Evolutionary conservation across 2,888 invertebrate species (phyloP).

Genomic region (Lasioglossum vierecki): DNA sequence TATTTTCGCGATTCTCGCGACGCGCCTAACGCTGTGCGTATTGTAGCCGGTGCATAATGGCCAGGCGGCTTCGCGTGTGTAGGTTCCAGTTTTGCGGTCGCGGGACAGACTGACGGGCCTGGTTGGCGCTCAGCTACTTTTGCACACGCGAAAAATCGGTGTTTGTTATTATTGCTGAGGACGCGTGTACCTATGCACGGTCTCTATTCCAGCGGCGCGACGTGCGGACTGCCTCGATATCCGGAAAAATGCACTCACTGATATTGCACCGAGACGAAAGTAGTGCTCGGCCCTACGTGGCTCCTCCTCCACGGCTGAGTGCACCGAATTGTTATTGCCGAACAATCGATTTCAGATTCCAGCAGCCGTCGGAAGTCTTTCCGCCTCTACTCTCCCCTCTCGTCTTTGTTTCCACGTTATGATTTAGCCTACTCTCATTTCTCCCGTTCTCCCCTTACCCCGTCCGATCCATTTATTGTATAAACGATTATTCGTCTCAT

Average conservation of each 20-base stretch:
- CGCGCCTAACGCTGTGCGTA: slow-evolving; percentile 53
- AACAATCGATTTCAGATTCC: slow-evolving; percentile 74
- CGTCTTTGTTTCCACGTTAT: slow-evolving; percentile 21
- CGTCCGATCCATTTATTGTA: neutral
- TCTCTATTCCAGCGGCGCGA: slow-evolving; percentile 20
- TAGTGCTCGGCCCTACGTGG: slow-evolving; percentile 65
- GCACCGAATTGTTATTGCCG: slow-evolving; percentile 78
- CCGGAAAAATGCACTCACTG: slow-evolving; percentile 80
- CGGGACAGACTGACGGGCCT: slow-evolving; percentile 4
- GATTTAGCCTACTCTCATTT: slow-evolving; percentile 9
- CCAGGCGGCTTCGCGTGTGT: slow-evolving; percentile 24
- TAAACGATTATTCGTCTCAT: neutral
- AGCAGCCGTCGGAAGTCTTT: slow-evolving; percentile 57
- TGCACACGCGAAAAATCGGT: slow-evolving; percentile 56
- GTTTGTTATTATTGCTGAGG: slow-evolving; percentile 45
- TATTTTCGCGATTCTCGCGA: slow-evolving; percentile 33
- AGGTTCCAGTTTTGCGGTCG: slow-evolving; percentile 32
- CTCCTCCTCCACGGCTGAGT: slow-evolving; percentile 64
- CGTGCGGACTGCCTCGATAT: slow-evolving; percentile 70
- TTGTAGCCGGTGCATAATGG: slow-evolving; percentile 60
- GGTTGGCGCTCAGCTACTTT: slow-evolving; percentile 6
- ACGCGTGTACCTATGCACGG: slow-evolving; percentile 22
- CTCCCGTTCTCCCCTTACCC: slow-evolving; percentile 15
- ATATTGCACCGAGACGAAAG: slow-evolving; percentile 79
- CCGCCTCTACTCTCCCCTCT: slow-evolving; percentile 21